Conservation (phyloP, 2,888 invertebrate genomes). For the Ochropleura plecta region DNA sequence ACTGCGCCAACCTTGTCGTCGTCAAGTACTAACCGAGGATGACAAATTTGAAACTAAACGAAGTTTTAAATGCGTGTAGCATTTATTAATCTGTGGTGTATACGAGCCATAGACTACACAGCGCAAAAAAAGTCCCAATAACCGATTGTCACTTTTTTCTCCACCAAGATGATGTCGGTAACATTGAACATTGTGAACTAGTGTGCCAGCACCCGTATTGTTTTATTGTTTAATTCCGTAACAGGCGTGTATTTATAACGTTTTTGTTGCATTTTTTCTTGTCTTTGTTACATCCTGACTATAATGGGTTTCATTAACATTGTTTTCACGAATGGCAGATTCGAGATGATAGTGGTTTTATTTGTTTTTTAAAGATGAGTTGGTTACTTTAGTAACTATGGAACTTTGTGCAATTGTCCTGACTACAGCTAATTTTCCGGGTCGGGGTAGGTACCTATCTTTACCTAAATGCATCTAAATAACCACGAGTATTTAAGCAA, state of each 20-base stretch:
- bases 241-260: conserved; percentile 37
- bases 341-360: conserved; percentile 19
- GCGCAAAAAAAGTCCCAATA: neutral
- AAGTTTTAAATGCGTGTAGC: neutral
- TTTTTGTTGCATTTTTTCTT: conserved; percentile 60
- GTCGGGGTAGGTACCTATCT: too few relatives aligned
- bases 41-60: neutral
- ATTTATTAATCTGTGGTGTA: neutral
- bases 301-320: conserved; percentile 56
- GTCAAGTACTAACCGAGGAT: too few relatives aligned
- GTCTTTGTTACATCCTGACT: conserved; percentile 56
- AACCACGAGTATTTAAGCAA: too few relatives aligned
- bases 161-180: conserved; percentile 7
- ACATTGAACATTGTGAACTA: conserved; percentile 33
- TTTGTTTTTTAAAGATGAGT: conserved; percentile 18
- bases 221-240: conserved; percentile 40
- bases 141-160: conserved; percentile 30
- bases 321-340: conserved; percentile 43
- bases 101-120: neutral
- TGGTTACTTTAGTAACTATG: neutral
- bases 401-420: neutral
- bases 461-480: neutral
- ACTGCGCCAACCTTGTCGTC: too few relatives aligned
- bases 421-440: neutral
- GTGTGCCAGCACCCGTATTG: conserved; percentile 32